Conservation (phyloP, 2,113 vertebrate genomes). For the Leiothrix lutea region DNA sequence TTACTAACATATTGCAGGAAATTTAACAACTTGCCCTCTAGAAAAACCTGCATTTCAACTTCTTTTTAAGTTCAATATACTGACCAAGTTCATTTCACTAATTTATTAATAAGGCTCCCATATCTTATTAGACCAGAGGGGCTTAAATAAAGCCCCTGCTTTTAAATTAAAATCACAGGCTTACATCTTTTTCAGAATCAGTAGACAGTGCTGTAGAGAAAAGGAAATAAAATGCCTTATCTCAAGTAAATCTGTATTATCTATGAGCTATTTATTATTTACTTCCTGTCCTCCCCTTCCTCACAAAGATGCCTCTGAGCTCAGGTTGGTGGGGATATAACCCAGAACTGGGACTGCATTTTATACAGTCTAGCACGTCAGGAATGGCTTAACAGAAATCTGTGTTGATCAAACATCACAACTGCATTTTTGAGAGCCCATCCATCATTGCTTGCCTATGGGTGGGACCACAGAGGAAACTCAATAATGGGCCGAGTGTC, state of each 20-base stretch:
- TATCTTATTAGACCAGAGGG: background rate
- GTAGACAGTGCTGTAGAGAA: background rate
- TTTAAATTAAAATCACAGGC: background rate
- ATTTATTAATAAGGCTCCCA: background rate
- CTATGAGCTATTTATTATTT: background rate
- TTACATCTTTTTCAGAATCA: background rate
- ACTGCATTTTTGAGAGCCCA: background rate
- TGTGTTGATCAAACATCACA: background rate
- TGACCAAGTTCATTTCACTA: background rate
- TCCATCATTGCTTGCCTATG: background rate
- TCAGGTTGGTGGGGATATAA: background rate
- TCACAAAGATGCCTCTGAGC: background rate
- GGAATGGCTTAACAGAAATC: background rate
- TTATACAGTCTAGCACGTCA: background rate
- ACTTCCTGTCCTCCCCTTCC: background rate
- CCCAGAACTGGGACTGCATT: background rate
- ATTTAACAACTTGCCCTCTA: background rate
- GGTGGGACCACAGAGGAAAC: background rate
- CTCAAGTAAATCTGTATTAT: background rate
- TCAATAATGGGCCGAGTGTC: accelerated
- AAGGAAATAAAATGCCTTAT: background rate
- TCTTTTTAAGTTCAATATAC: background rate
- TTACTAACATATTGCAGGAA: background rate
- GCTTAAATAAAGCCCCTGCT: background rate
- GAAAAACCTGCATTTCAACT: background rate